These are phyloP conservation scores for Dermolepida albohirtum DNA, from an alignment of 2,888 invertebrate genomes.

Conservation along the genomic window DNA sequence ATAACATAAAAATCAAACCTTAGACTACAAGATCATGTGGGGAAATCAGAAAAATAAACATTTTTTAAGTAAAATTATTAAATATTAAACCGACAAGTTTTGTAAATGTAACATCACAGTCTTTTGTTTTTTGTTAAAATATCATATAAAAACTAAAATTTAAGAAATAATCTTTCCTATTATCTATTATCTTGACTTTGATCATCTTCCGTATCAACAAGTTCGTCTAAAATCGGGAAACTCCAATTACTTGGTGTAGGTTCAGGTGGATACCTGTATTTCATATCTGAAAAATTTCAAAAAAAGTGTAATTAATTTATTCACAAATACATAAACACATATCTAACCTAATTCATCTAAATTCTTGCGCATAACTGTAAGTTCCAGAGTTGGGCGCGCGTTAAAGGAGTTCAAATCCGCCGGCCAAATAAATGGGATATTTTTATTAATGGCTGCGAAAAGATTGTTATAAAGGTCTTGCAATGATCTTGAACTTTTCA, in stretches of 20 bases:
- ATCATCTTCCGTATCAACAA: neutral
- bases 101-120: too few species aligned
- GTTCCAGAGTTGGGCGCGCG: constrained; percentile 12
- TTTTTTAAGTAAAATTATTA: too few species aligned
- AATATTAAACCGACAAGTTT: too few species aligned
- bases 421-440: constrained; percentile 25
- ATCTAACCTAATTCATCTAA: constrained; percentile 31
- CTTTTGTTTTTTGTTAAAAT: too few species aligned
- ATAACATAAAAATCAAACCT: too few species aligned
- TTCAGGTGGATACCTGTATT: constrained; percentile 27
- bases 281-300: constrained; percentile 10
- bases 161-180: too few species aligned
- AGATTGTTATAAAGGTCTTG: constrained; percentile 11
- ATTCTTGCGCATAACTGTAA: constrained; percentile 22
- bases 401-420: constrained; percentile 16
- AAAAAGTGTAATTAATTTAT: neutral
- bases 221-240: constrained; percentile 8
- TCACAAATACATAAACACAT: neutral
- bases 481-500: constrained; percentile 4
- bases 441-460: neutral
- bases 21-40: too few species aligned
- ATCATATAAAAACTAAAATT: too few species aligned
- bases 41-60: too few species aligned
- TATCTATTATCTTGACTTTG: too few species aligned
- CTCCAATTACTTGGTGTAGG: constrained; percentile 14